These are phyloP conservation scores for Ursus arctos DNA, from an alignment of 2,113 vertebrate species.

Conservation along the genomic window DNA sequence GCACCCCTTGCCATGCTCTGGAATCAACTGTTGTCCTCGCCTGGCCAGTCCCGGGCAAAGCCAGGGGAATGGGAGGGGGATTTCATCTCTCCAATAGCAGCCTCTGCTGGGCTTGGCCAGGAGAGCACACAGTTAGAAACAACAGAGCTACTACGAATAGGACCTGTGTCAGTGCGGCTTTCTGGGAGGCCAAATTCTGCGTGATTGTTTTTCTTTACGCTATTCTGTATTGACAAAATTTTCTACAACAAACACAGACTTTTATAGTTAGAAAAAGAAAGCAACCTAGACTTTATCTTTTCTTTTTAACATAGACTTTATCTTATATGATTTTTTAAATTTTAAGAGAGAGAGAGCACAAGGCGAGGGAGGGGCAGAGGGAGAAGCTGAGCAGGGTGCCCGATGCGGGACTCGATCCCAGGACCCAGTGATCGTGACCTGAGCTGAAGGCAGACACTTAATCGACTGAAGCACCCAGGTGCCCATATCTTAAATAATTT, in stretches of 20 bases:
- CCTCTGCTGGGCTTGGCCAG: constrained; percentile 1
- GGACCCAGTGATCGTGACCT: too few relatives aligned
- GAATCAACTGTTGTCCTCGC: neutral
- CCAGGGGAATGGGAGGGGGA: neutral
- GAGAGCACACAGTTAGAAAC: neutral
- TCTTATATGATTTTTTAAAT: too few relatives aligned
- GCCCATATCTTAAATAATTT: neutral
- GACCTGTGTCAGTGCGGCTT: neutral
- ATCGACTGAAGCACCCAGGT: too few relatives aligned
- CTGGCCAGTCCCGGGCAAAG: neutral
- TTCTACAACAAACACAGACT: neutral
- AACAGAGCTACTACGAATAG: neutral
- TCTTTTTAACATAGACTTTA: too few relatives aligned
- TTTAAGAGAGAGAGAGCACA: too few relatives aligned
- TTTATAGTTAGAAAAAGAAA: neutral
- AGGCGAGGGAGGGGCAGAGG: too few relatives aligned
- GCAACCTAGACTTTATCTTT: neutral
- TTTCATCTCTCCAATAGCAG: neutral
- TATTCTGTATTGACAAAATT: neutral
- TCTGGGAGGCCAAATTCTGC: neutral
- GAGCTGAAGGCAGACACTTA: too few relatives aligned
- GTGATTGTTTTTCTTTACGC: neutral
- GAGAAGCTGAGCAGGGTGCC: too few relatives aligned
- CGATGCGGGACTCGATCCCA: too few relatives aligned
- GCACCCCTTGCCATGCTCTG: neutral